Evolutionary conservation across 2,797 vertebrate species (phyloP), one percentile per base, ranked within the genome.

Genomic region (Urocyon cinereoargenteus): DNA sequence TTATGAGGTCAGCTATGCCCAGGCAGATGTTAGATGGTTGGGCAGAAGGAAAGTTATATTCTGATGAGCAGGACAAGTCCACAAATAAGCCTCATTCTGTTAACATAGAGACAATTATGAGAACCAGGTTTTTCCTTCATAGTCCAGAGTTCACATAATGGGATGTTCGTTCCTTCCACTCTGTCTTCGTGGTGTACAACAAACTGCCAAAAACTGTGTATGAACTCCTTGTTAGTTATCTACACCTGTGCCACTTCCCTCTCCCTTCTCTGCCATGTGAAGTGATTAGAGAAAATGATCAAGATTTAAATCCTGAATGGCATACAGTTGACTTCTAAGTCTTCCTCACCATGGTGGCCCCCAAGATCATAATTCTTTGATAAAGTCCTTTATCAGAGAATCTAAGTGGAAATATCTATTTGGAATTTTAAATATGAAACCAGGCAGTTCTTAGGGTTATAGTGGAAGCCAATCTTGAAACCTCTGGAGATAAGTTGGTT

Each of bases 361-460:
- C 49, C 31, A 31, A 13, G 28, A 93, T 5, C 12, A n/a, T 59
- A 55, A 45, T 49, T 87, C 16, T 73, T 79, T 72, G 16, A 34
- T 68, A 55, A 91, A 61, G 15, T 55, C 2, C 73, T 49, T 62
- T 90, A 57, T 31, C 31, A 57, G 64, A 64, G 34, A 79, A 26
- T 70, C 19, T 14, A 84, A 82, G 31, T 83, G 19, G 64, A 77
- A 95, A 68, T 90, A 31, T 72, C 87, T 84, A 59, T 66, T 59
- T 88, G 53, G 62, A 36, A 66, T 18, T 19, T 82, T 83, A 77
- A 13, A 77, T 88, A 66, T 55, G 59, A 88, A 97, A 88, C 84
- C 28, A 19, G 26, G 61, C 15, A 7, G 28, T 61, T 87, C 72
- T 94, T 90, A 91, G 22, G 62, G 61, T n/a, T 45, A 40, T 6